Percentiles rank a stretch among this genome's conserved stretches.
Conservation (phyloP, 2,113 vertebrate genomes). For the Odocoileus hemionus region DNA sequence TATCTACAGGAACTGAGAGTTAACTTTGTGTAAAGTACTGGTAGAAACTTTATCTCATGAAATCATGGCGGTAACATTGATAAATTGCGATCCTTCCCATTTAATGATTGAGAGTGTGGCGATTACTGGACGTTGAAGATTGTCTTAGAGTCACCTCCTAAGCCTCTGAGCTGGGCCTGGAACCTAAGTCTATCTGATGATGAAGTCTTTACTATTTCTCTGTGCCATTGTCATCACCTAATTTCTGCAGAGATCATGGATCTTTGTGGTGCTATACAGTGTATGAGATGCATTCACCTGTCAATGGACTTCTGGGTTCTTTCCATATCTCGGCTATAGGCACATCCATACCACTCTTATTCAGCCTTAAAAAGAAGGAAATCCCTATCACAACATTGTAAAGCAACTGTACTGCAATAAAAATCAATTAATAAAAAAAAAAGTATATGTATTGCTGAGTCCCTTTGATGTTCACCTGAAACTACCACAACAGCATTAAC, state of each 20-base stretch:
- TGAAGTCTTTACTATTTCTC: background rate
- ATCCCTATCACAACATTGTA: background rate
- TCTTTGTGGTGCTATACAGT: rapidly evolving
- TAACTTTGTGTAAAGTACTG: rapidly evolving
- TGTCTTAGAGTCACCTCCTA: rapidly evolving
- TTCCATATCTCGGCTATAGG: background rate
- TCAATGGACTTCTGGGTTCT: background rate
- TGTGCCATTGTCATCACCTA: rapidly evolving
- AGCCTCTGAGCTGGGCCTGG: background rate
- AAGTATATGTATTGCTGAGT: background rate
- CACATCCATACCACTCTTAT: rapidly evolving
- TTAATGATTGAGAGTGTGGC: rapidly evolving
- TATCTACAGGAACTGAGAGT: background rate
- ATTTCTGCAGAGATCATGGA: rapidly evolving
- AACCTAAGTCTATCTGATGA: rapidly evolving
- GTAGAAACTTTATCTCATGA: too few relatives aligned
- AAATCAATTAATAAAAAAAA: background rate
- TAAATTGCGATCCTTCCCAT: rapidly evolving
- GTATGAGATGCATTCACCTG: background rate
- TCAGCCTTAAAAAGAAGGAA: background rate
- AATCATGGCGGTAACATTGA: rapidly evolving
- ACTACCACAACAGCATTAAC: background rate
- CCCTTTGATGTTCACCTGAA: background rate
- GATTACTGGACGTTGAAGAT: rapidly evolving
- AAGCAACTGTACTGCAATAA: background rate